Base-by-base conservation (phyloP, 2,113 vertebrate genomes). In the Tachysurus vachellii region DNA sequence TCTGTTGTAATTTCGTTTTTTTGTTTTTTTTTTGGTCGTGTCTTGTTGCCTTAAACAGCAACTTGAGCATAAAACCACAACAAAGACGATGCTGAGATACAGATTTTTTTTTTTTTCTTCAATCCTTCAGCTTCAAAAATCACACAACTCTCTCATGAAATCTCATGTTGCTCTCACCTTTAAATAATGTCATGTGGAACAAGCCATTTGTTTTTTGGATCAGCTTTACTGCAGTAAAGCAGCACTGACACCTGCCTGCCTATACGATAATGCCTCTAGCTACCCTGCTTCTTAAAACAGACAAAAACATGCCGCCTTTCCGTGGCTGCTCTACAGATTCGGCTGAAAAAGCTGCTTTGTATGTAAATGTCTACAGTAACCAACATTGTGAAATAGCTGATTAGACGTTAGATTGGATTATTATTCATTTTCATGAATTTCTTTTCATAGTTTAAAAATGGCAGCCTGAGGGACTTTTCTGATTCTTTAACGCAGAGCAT, bases 391-490 rank as follows among this genome's bases (percentile, higher is more conserved):
- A 76, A 61, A 21, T 42, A 56, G 68, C 68, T 57, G 56, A 83
- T 83, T 28, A 83, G 44, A 83, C 26, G 2, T 36, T 36, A 53
- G 23, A 50, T 62, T 50, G 42, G 21, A 42, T 76, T 62, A 28
- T 62, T 62, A 50, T 36, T 36, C 36, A 14, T 59, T 13, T 85
- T 62, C 6, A 36, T 19, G 42, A 9, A 11, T 62, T 85, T 85
- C 42, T 36, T 44, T 64, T 31, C 12, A 3, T 26, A 1, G 28
- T 53, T 28, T 77, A 3, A 28, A 17, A 77, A 77, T 54, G 13
- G 26, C 26, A 54, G 91, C 87, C 89, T 88, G 90, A 83, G 88
- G 90, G 90, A 77, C 26, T 77, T 54, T 54, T 50, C 44, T 50
- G 11, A 50, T 75, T 11, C 44, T 17, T 36, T 75, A 26, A 50